Evolutionary conservation across 2,888 invertebrate species (phyloP).

Genomic region (Nemurella pictetii): DNA sequence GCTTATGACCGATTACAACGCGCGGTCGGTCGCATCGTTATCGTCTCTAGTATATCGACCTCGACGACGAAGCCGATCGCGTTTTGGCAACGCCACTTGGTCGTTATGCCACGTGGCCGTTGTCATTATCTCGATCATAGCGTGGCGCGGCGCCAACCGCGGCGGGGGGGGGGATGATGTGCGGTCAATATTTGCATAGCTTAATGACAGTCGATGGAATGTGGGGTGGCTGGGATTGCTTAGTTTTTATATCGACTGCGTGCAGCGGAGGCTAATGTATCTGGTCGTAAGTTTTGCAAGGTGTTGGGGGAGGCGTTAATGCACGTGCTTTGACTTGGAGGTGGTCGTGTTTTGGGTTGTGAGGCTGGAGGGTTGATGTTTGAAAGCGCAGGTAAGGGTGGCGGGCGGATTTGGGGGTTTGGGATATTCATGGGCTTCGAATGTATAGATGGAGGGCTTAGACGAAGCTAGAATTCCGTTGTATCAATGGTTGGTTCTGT

Average conservation of each 20-base stretch:
- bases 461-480: too few species aligned
- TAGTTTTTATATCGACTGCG: neutral
- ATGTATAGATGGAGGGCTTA: too few species aligned
- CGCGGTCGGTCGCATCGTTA: neutral
- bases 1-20: neutral
- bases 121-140: neutral
- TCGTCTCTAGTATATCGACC: neutral
- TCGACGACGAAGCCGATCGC: neutral
- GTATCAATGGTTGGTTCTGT: too few species aligned
- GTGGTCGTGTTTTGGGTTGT: neutral
- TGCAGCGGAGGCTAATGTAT: neutral
- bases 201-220: neutral
- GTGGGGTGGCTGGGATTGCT: neutral
- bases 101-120: neutral
- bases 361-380: too few species aligned
- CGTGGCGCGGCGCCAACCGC: neutral
- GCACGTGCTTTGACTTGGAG: too few species aligned
- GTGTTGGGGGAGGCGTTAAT: too few species aligned
- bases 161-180: neutral
- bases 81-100: neutral
- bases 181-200: neutral
- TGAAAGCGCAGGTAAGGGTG: too few species aligned
- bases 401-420: too few species aligned
- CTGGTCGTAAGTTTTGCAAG: neutral
- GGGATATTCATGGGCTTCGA: too few species aligned